Evolutionary conservation across 2,888 invertebrate species (phyloP).

Genomic region (Heterodera filipjevi): DNA sequence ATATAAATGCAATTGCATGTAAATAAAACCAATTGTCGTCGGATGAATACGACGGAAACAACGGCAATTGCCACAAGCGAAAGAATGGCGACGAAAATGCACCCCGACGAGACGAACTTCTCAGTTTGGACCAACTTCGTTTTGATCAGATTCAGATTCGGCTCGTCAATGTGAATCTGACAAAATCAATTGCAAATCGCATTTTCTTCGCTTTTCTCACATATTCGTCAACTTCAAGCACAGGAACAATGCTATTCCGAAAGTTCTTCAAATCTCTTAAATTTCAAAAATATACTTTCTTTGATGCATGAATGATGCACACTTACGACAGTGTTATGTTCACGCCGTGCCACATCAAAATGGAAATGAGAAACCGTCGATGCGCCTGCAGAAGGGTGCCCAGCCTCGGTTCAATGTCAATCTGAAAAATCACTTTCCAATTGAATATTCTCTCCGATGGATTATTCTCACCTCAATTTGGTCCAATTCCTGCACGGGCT

Average conservation of each 20-base stretch:
- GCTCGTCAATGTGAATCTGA: conserved; percentile 55
- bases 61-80: conserved; percentile 36
- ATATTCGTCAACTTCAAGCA: conserved; percentile 40
- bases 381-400: conserved; percentile 43
- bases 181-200: conserved; percentile 39
- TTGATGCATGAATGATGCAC: no score
- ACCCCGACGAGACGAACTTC: conserved; percentile 36
- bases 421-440: not conserved
- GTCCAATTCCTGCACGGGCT: conserved; percentile 49
- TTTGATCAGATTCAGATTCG: conserved; percentile 48
- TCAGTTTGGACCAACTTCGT: conserved; percentile 49
- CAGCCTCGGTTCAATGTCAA: conserved; percentile 56
- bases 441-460: not conserved
- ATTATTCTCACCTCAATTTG: conserved; percentile 50
- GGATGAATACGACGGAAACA: conserved; percentile 36
- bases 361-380: conserved; percentile 34
- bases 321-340: conserved; percentile 56
- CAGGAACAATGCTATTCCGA: conserved; percentile 51
- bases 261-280: conserved; percentile 41
- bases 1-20: not conserved
- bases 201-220: not conserved
- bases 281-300: not conserved
- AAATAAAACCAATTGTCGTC: conserved; percentile 24
- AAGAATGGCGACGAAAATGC: conserved; percentile 29
- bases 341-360: conserved; percentile 60